Evolutionary conservation across 2,113 vertebrate species (phyloP), one percentile per base, ranked within the genome.

Genomic region (Hippoglossus stenolepis): DNA sequence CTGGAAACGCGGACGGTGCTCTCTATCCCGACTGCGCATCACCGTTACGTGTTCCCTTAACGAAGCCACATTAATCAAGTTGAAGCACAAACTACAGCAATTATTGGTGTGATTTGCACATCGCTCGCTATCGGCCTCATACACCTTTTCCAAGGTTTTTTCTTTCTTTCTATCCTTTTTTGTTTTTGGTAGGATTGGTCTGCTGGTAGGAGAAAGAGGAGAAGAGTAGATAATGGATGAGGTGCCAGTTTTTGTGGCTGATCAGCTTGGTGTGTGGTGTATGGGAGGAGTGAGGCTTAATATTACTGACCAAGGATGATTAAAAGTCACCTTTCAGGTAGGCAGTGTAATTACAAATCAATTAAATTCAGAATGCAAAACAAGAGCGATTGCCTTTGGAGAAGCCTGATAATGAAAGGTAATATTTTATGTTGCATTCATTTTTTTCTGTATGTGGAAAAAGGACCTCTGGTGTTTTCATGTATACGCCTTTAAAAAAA

Each of bases 301-400:
- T 75, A 82, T 87, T 80, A 88, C 73, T 83, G 81, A 83, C 70
- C 65, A 54, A 54, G 65, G 79, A 88, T 88, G 85, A 91, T 91
- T 90, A 90, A 90, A 86, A 82, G 70, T 70, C 75, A 70, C 59
- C 84, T 70, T 67, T 79, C 70, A 83, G 75, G 84, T 77, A 60
- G 75, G 80, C 28, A 14, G 64, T 73, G 77, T 86, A 91, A 93
- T 92, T 90, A 91, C 65, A 87, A 90, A 87, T 87, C 89, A 89
- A 89, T 90, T 89, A 81, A 79, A 83, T 64, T 82, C 64, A 70
- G 10, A 68, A 77, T 56, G 73, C 43, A 75, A 65, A 79, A 68
- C 68, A 59, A 79, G 65, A 84, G 62, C 75, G 71, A 83, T 64
- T 64, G 58, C 65, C 77, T 77, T 72, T 85, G 67, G 70, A 74